Base-by-base conservation (phyloP, 2,113 vertebrate species). In the Montifringilla adamsi region DNA sequence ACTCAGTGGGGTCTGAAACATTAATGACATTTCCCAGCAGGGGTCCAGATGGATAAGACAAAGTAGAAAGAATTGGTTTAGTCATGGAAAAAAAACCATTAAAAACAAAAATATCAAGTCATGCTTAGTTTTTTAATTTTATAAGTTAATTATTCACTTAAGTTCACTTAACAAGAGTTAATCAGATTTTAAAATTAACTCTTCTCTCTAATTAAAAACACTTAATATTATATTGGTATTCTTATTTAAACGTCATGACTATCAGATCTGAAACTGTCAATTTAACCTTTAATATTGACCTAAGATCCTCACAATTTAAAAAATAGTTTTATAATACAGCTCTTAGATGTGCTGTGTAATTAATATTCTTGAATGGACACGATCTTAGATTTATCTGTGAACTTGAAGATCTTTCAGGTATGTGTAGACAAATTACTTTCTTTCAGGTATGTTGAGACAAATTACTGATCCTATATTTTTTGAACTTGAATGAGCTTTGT, bases 11-110 rank as follows among this genome's bases (percentile, higher is more conserved):
- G 84, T 88, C 95, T 96, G 87, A 94, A 97, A 95, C 91, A 84
- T 94, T 95, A 97, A 97, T 96, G 94, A 90, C 83, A 73, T 97
- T 95, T 92, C 91, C 72, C 96, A 95, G 96, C 90, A 91, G 96
- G 95, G 56, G 69, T 81, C 12, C 78, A 87, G 93, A 88, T 60
- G 64, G 62, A 93, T 96, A 84, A 92, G 63, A 74, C 74, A 91
- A 89, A 96, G 80, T 77, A 93, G 58, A 92, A 89, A 79, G 69
- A 94, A 91, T 81, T 84, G 83, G 58, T 91, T 96, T 95, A 87
- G 74, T 67, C 12, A 66, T 63, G 43, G 64, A 93, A 90, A 93
- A 93, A 60, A 94, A 93, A 66, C 10, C 81, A 89, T 13, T 83
- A 66, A 93, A 94, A 89, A 69, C 44, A 93, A 73, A 94, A 96